Base-by-base conservation (phyloP, 2,797 vertebrate species). In the Chanos chanos region DNA sequence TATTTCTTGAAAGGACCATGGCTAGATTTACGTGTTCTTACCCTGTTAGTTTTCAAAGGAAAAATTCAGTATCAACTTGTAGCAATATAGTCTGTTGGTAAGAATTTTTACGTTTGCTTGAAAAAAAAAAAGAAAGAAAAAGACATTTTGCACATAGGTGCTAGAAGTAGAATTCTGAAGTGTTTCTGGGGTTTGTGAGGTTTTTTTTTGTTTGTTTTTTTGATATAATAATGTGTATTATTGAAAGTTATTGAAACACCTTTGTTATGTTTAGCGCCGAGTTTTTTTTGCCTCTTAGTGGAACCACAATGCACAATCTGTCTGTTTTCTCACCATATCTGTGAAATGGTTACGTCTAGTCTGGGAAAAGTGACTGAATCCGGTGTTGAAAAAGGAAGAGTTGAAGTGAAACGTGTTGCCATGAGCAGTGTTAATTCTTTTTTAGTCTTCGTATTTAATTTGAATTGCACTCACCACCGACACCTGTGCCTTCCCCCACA, bases 401-500 rank as follows among this genome's bases (percentile, higher is more conserved):
- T 52, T 44, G 51, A 57, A 27, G 40, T 37, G 57, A 45, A 66
- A 30, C n/a, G 19, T 22, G 69, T 61, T 63, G 66, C 81, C 80
- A 80, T 56, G 64, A 70, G 75, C 83, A 86, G 77, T 85, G 82
- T 85, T 83, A 70, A 80, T 64, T 34, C 19, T 60, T 49, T 74
- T 74, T 58, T 65, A 51, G 64, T 43, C 59, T 48, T 31, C 10
- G 52, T 49, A 64, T 82, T 74, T 16, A 41, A 33, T 22, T 25
- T 9, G 15, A 52, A 74, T 77, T 85, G 77, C 74, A 66, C 78
- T 83, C 78, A 78, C 77, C 73, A 68, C 75, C 69, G 76, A 84
- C 61, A 77, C 74, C 71, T 74, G 88, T 89, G 88, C 87, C 90
- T 89, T 89, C 81, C 73, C n/a, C n/a, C n/a, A n/a, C n/a, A n/a